Base-by-base conservation (phyloP, 2,113 vertebrate species). In the Sterrhoptilus dennistouni region DNA sequence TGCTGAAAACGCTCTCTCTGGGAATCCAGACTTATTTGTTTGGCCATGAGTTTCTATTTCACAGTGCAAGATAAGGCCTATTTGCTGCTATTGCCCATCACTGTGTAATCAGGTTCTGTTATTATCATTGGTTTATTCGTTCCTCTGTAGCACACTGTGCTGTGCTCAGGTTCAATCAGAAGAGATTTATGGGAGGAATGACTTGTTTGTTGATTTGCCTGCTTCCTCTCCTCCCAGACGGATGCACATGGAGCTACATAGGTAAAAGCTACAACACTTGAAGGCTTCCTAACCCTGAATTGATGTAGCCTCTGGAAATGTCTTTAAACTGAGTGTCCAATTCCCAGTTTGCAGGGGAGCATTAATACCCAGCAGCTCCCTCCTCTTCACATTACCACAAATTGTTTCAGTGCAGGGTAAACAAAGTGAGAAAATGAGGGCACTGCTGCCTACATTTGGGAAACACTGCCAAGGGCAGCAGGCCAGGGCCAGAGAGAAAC, bases 41-140 rank as follows among this genome's bases (percentile, higher is more conserved):
- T 91, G 91, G 83, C 83, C 42, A 31, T 28, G 89, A 93, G 91
- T 90, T 94, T 96, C 72, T 87, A 95, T 96, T 96, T 95, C 94
- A 78, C 82, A 74, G 72, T 61, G 84, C 47, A 83, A 94, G 96
- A 94, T 79, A 96, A 96, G 57, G 60, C 91, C 91, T 95, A 95
- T 97, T 96, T 96, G 66, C 95, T 93, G 71, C 78, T 83, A 94
- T 96, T 93, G 93, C 95, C 87, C 96, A 95, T 96, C 94, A 94
- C 84, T 79, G 79, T 89, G 88, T 88, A 97, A 97, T 96, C 95
- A 96, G 93, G 95, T 88, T 60, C 94, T 83, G 87, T 96, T 96
- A 93, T 94, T 88, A 93, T 93, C 69, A 93, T 89, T 4, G 1
- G 71, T 81, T 96, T 96, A 87, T 96, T 96, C 92, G 87, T 95